phyloP scores from a whole-genome alignment of 1,140 invertebrate genomes.

The Caenorhabditis briggsae region DNA sequence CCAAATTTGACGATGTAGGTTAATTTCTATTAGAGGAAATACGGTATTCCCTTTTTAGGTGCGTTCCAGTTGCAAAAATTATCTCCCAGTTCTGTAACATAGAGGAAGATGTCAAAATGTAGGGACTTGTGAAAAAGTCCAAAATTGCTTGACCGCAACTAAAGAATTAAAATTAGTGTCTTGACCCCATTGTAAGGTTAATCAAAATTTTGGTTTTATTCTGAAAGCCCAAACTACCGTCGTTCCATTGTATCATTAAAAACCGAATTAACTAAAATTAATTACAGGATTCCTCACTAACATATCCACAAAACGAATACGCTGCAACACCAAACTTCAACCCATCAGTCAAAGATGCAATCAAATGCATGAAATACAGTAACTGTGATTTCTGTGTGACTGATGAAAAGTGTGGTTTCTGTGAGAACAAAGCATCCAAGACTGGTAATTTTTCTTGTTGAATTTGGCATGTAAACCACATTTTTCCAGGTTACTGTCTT shows the following conservation, averaged over 20 bases:
- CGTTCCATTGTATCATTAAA: no score
- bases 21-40: no score
- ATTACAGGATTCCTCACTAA: constrained; percentile 63
- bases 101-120: no score
- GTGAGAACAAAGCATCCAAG: constrained; percentile 55
- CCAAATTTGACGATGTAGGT: no score
- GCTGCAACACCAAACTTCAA: neutral
- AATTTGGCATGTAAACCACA: neutral
- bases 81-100: no score
- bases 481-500: constrained; percentile 58
- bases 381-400: constrained; percentile 73
- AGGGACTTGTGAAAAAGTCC: no score
- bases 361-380: constrained; percentile 59
- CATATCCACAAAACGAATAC: constrained; percentile 18
- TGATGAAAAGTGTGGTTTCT: constrained; percentile 71
- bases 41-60: neutral
- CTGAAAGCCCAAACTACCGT: no score
- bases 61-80: neutral
- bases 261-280: neutral
- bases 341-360: neutral
- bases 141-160: no score
- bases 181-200: no score
- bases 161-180: no score
- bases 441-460: constrained; percentile 53
- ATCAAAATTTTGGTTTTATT: no score